Evolutionary conservation across 2,888 invertebrate genomes (phyloP), one percentile per base, ranked within the genome.

Genomic region (Ophonus ardosiacus): DNA sequence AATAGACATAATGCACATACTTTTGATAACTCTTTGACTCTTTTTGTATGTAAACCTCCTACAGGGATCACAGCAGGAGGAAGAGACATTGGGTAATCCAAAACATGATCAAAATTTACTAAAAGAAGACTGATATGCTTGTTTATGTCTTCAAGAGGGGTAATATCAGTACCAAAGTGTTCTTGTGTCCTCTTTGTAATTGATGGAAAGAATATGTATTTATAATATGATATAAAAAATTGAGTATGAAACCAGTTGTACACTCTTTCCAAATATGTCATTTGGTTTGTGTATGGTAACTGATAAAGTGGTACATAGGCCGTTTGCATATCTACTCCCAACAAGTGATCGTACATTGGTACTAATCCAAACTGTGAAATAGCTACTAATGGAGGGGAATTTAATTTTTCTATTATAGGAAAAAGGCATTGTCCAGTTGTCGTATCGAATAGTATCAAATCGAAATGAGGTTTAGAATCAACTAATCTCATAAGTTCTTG

Each of bases 1-100:
- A n/a, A n/a, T n/a, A n/a, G n/a, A n/a, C n/a, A n/a, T n/a, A n/a
- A n/a, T n/a, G n/a, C n/a, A 21, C 59, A 5, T 87, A 90, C 90
- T 81, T 88, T 84, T 38, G 90, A 89, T 85, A 91, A 84, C 17
- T 76, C 17, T 86, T 88, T 87, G 0, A 87, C 76, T 65, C 87
- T 85, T 85, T 87, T 87, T 3, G 89, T 88, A 81, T 91, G 91
- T 18, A 91, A 84, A 21, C 90, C 90, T 31, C 90, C 91, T 21
- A 90, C 89, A 21, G 90, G 88, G 43, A 91, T 90, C 63, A 90
- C 89, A 86, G 91, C 90, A 7, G 90, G 90, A 7, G 90, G 87
- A n/a, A 90, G 81, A 0, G 89, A 87, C 86, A 88, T 88, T 0
- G 90, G 88, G 84, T 88, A 88, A 86, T 89, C 88, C 13, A 90